These are phyloP conservation scores for Cyrtorhinus lividipennis DNA, from an alignment of 1,140 invertebrate species.

Conservation along the genomic window DNA sequence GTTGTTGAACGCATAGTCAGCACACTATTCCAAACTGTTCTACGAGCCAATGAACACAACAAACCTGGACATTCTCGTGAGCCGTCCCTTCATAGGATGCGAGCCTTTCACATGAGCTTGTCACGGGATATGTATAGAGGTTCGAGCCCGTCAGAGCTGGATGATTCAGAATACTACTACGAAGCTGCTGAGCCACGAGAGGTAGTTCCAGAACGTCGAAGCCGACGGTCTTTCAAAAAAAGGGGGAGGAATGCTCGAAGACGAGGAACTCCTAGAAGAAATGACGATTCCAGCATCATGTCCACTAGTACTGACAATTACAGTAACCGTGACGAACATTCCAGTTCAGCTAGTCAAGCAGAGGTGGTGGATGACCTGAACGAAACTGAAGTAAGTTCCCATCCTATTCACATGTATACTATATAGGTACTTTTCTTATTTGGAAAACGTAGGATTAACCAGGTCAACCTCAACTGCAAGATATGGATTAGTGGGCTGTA, in stretches of 20 bases:
- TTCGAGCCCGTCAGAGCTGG: neutral
- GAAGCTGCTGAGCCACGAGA: neutral
- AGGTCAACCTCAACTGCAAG: too few species aligned
- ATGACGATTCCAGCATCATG: neutral
- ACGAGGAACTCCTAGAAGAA: neutral
- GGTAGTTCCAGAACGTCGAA: neutral
- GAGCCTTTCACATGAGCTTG: neutral
- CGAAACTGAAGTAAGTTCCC: neutral
- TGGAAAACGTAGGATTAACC: too few species aligned
- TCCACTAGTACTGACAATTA: neutral
- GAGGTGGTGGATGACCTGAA: neutral
- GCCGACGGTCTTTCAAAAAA: neutral
- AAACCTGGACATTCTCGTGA: neutral
- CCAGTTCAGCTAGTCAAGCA: neutral
- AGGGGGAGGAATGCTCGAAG: neutral
- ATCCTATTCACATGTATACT: too few species aligned
- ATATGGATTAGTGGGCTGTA: too few species aligned
- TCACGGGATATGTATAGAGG: neutral
- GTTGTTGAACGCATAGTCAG: constrained; percentile 23
- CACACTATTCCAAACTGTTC: constrained; percentile 23
- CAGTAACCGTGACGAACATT: neutral
- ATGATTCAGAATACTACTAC: neutral
- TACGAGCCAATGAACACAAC: constrained; percentile 7
- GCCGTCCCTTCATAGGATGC: neutral
- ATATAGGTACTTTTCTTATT: too few species aligned